These are phyloP conservation scores for Mormyrus iriodes DNA, from an alignment of 2,113 vertebrate species.

Conservation along the genomic window DNA sequence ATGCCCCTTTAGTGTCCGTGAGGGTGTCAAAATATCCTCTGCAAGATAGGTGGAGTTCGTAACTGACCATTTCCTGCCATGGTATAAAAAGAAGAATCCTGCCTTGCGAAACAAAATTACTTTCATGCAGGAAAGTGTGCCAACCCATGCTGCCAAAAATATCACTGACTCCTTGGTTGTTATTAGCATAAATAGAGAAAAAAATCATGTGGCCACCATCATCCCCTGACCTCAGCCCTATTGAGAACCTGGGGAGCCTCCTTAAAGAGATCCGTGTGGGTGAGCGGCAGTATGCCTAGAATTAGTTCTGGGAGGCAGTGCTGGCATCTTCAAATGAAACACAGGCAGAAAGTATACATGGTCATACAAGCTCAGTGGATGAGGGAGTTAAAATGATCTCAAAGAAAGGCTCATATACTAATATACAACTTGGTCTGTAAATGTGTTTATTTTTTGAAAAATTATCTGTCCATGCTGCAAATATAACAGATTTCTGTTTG, in stretches of 20 bases:
- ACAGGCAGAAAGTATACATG: not conserved
- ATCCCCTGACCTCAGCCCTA: not conserved
- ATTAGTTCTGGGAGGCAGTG: not conserved
- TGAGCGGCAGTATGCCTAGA: not conserved
- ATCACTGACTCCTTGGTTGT: not conserved
- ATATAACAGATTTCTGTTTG: not conserved
- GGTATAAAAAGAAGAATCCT: not conserved
- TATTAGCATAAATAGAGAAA: not conserved
- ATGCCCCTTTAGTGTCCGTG: not conserved
- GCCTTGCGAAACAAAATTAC: not conserved
- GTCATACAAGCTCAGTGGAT: not conserved
- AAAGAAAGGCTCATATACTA: not conserved
- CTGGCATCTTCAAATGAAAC: not conserved
- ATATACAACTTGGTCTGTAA: not conserved
- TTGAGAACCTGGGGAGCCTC: not conserved
- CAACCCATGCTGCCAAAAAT: not conserved
- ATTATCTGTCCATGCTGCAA: not conserved
- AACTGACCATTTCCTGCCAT: not conserved
- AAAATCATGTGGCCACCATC: not conserved
- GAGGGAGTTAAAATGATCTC: not conserved
- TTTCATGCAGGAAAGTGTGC: not conserved
- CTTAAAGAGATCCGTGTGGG: not conserved
- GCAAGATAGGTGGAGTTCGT: not conserved
- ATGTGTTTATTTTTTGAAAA: not conserved
- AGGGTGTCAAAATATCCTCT: not conserved